A percentile compares a stretch with the other conserved stretches of the same genome.
phyloP scores from a whole-genome alignment of 23 tunicate genomes.

The Phallusia fumigata region DNA sequence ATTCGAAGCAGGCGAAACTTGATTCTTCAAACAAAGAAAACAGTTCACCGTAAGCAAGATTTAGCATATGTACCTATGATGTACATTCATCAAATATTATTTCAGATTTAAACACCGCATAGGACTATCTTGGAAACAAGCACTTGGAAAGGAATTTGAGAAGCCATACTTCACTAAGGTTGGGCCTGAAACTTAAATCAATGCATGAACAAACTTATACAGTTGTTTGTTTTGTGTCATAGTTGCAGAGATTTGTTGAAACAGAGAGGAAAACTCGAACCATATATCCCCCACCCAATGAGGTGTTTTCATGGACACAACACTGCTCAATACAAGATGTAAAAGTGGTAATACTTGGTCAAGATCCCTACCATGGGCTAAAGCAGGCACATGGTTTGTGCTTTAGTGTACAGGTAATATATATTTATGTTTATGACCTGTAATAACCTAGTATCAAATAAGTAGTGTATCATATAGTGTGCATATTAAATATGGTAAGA shows the following conservation, averaged over 20 bases:
- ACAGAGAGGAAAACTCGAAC: slow-evolving; percentile 38
- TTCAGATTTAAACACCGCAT: background rate
- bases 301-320: slow-evolving; percentile 87
- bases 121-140: background rate
- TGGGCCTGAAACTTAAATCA: background rate
- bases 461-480: background rate
- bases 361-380: slow-evolving; percentile 98
- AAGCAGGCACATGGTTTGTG: slow-evolving; percentile 98
- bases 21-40: background rate
- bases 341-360: slow-evolving; percentile 98
- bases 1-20: background rate
- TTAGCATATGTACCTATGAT: background rate
- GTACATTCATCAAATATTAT: background rate
- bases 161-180: background rate
- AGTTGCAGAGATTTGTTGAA: slow-evolving; percentile 56
- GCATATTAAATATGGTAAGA: no score
- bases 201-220: background rate
- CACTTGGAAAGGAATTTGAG: background rate
- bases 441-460: no score
- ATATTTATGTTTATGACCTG: background rate
- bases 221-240: background rate
- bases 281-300: slow-evolving; percentile 68
- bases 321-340: slow-evolving; percentile 51
- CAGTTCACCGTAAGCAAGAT: no score
- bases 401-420: slow-evolving; percentile 89